Evolutionary conservation across 2,797 vertebrate species (phyloP).

Genomic region (Eptatretus atami): DNA sequence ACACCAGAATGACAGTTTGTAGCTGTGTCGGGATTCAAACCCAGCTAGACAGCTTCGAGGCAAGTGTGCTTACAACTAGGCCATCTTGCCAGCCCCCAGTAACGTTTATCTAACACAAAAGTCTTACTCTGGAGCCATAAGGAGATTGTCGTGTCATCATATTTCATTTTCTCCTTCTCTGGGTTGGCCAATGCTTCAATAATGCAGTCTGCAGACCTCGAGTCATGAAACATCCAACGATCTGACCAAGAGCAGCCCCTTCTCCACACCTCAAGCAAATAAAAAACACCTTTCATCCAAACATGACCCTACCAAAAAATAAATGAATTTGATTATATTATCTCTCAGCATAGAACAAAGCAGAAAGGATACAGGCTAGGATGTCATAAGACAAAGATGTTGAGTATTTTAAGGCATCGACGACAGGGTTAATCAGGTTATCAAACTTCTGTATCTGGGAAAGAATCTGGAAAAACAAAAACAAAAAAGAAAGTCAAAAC

Average conservation of each 20-base stretch:
- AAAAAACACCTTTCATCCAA: background rate
- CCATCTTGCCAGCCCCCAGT: no score
- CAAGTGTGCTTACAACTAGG: no score
- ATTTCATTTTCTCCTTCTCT: conserved; percentile 96
- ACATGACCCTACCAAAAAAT: background rate
- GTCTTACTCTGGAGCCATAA: conserved; percentile 87
- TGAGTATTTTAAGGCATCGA: conserved; percentile 97
- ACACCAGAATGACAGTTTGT: no score
- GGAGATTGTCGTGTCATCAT: conserved; percentile 94
- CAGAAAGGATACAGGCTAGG: conserved; percentile 73
- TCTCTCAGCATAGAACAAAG: background rate
- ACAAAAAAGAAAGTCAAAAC: conserved; percentile 2
- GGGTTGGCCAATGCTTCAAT: conserved; percentile 95
- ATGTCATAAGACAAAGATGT: conserved; percentile 93
- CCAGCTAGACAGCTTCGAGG: no score
- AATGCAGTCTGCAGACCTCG: conserved; percentile 46
- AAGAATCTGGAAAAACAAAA: conserved; percentile 37
- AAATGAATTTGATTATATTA: no score
- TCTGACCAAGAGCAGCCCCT: background rate
- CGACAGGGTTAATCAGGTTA: conserved; percentile 82
- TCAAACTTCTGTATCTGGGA: conserved; percentile 97
- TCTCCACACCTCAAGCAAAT: background rate
- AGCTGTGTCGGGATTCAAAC: no score
- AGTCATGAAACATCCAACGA: background rate
- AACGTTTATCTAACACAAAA: conserved; percentile 6